Evolutionary conservation across 2,113 vertebrate genomes (phyloP), one percentile per base, ranked within the genome.

Genomic region (Sinocyclocheilus anshuiensis): DNA sequence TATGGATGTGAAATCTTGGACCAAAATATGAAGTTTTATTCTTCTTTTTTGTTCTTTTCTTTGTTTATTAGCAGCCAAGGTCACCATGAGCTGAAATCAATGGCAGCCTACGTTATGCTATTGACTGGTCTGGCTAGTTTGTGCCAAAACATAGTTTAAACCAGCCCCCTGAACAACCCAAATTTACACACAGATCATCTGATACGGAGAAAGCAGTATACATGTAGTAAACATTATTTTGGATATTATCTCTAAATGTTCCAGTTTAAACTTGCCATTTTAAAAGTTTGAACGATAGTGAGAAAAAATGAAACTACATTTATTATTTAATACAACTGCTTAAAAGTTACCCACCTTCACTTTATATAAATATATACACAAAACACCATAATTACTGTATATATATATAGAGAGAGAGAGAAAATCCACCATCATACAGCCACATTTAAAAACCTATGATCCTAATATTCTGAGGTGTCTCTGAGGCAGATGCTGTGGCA

Each of bases 21-120:
- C 65, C 9, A 36, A 33, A 57, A 78, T 78, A 87, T 59, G n/a
- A 84, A 18, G 24, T 39, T 24, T 33, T 76, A 0, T 39, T 6
- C 6, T 8, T 50, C 15, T 57, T 77, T 57, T 77, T 15, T 13
- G 15, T 39, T 36, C 1, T 39, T 26, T 16, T 42, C 29, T 24
- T 12, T 48, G 29, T 33, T 33, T 33, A 33, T 84, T 29, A 86
- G 76, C 80, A 83, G 33, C 42, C 81, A 75, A 86, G 84, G 65
- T 88, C 76, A 81, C 71, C 29, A 81, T 36, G 13, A 75, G 69
- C 45, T 33, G 71, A 84, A 88, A 88, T 86, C 84, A 84, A 57
- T 84, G 29, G 42, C 57, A 48, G 75, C 79, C 22, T 88, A 77
- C 4, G 36, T 84, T 88, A 42, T 69, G 59, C 59, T 86, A 88